These are phyloP conservation scores for Notarius lentiginosus DNA, from an alignment of 2,113 vertebrate genomes.

Conservation along the genomic window DNA sequence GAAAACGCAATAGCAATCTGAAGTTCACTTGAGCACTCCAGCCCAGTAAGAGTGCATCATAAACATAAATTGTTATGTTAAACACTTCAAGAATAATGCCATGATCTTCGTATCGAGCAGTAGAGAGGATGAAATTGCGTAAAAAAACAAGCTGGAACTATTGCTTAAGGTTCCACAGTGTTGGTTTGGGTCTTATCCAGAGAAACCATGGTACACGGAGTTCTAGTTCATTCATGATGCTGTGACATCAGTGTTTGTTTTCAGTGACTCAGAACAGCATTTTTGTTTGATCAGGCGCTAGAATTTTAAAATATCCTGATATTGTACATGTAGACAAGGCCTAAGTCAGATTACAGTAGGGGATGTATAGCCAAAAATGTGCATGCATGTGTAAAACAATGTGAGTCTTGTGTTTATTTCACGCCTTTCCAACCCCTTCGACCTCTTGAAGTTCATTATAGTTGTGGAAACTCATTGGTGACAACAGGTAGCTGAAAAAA, in stretches of 20 bases:
- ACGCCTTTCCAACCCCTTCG: not conserved
- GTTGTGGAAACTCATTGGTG: not conserved
- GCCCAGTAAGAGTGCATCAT: not conserved
- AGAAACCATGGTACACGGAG: too few species aligned
- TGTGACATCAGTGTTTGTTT: too few species aligned
- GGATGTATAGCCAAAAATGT: not conserved
- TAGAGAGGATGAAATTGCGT: not conserved
- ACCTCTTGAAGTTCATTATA: slow-evolving; percentile 4
- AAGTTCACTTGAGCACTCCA: not conserved
- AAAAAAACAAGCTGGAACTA: not conserved
- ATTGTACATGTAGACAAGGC: not conserved
- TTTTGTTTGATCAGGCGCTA: not conserved
- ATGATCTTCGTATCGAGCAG: not conserved
- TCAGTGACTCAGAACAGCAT: too few species aligned
- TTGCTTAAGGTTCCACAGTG: not conserved
- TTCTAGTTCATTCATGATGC: too few species aligned
- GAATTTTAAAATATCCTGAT: not conserved
- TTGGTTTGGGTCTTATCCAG: not conserved
- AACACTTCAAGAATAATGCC: not conserved
- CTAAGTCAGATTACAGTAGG: not conserved
- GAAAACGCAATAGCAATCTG: not conserved
- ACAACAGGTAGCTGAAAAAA: slow-evolving; percentile 3
- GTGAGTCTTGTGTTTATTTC: not conserved
- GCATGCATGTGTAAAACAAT: not conserved
- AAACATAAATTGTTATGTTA: not conserved